These are phyloP conservation scores for Odontamblyopus lacepedii DNA, from an alignment of 2,797 vertebrate genomes.

Conservation along the genomic window DNA sequence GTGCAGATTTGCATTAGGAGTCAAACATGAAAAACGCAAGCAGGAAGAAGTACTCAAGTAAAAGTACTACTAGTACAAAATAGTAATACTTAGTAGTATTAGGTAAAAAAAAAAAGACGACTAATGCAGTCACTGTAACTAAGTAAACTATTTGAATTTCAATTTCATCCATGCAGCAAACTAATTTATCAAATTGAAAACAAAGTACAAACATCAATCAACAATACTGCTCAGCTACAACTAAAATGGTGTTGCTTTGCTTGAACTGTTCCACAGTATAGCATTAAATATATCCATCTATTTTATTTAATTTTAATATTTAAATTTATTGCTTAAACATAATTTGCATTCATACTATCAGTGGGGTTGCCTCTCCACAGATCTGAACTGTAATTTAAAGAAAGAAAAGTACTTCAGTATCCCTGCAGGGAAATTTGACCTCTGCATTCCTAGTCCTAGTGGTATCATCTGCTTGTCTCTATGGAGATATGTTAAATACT, in stretches of 20 bases:
- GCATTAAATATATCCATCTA: background rate
- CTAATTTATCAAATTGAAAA: too few relatives aligned
- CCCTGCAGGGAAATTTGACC: too few relatives aligned
- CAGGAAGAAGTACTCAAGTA: background rate
- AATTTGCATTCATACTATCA: background rate
- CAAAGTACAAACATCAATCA: too few relatives aligned
- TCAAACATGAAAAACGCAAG: constrained; percentile 44
- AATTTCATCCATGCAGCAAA: too few relatives aligned
- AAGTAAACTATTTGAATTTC: too few relatives aligned
- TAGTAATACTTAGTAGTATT: background rate
- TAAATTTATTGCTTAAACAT: background rate
- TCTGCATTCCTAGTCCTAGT: background rate
- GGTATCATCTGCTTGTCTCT: background rate
- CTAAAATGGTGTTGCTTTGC: background rate
- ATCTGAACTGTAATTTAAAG: background rate
- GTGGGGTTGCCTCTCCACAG: background rate
- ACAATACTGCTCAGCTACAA: too few relatives aligned
- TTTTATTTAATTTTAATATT: too few relatives aligned
- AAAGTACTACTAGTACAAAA: background rate
- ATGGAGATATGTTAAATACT: background rate
- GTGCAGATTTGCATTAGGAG: constrained; percentile 64
- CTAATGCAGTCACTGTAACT: too few relatives aligned
- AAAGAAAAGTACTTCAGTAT: too few relatives aligned
- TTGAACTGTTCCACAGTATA: background rate
- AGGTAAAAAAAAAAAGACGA: too few relatives aligned